These are phyloP conservation scores for Calameuta idolon DNA, from an alignment of 2,888 invertebrate species.

Conservation along the genomic window DNA sequence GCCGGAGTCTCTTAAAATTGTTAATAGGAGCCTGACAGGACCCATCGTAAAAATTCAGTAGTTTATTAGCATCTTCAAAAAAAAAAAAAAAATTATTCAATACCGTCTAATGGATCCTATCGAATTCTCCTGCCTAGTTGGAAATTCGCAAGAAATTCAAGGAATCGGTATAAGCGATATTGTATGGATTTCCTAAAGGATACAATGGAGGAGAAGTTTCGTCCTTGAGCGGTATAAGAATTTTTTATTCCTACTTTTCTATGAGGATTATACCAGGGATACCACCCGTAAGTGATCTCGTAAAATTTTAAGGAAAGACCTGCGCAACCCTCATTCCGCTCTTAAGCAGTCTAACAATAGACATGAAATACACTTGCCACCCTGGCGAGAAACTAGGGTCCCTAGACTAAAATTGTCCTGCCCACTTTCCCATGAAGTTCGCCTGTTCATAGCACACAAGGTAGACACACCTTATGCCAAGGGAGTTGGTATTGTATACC, in stretches of 20 bases:
- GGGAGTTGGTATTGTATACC: background rate
- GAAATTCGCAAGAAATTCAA: background rate
- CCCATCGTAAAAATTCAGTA: background rate
- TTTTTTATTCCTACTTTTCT: background rate
- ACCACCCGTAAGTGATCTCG: background rate
- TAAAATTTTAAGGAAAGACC: background rate
- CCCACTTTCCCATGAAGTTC: constrained; percentile 37
- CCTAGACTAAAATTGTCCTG: constrained; percentile 19
- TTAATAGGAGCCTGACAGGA: background rate
- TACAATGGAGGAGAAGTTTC: background rate
- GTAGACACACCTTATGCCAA: constrained; percentile 3
- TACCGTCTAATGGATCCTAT: background rate
- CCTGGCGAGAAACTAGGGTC: constrained; percentile 11
- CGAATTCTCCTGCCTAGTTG: background rate
- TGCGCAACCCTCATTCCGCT: background rate
- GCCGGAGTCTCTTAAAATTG: constrained; percentile 8
- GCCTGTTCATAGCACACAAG: background rate
- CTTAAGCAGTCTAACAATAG: background rate
- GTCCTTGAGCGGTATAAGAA: background rate
- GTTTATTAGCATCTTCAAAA: background rate
- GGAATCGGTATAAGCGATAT: background rate
- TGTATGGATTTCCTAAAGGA: background rate
- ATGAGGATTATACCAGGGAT: background rate
- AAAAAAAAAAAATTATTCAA: background rate
- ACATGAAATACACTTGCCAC: constrained; percentile 32